Percentiles rank a stretch among this genome's conserved stretches.
Evolutionary conservation across 2,113 vertebrate species (phyloP).

Genomic region (Rhinichthys klamathensis): DNA sequence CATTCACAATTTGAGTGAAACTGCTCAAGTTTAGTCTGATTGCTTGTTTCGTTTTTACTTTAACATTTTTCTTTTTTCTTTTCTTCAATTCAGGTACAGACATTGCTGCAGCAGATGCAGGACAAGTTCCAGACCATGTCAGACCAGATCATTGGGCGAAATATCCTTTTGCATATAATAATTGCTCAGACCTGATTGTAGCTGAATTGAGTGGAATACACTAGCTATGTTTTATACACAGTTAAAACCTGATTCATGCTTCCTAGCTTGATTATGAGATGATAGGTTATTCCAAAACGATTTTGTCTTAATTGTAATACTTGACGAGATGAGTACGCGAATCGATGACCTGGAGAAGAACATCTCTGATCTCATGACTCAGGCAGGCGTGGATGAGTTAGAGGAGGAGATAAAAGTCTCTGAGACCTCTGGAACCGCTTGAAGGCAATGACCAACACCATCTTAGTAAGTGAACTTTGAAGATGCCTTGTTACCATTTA

Average conservation of each 20-base stretch:
- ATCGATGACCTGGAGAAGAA: conserved; percentile 98
- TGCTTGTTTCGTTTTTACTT: not conserved
- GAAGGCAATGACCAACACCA: conserved; percentile 22
- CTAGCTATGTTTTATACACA: not conserved
- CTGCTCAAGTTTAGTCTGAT: not conserved
- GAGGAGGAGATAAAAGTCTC: conserved; percentile 86
- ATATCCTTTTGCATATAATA: conserved; percentile 83
- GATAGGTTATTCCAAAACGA: not conserved
- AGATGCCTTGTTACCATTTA: not conserved
- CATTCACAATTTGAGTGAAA: not conserved
- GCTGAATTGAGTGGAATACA: not conserved
- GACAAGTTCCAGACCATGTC: conserved; percentile 99
- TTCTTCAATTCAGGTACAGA: conserved; percentile 85
- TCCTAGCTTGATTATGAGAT: not conserved
- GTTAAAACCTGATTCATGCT: not conserved
- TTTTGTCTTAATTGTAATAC: conserved; percentile 80
- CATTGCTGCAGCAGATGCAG: conserved; percentile 97
- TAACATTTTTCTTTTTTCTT: not conserved
- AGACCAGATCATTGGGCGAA: conserved; percentile 97
- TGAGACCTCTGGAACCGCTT: conserved; percentile 51
- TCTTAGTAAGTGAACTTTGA: conserved; percentile 21
- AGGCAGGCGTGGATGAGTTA: conserved; percentile 92
- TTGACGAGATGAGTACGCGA: conserved; percentile 98
- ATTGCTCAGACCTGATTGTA: not conserved
- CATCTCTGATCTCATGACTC: conserved; percentile 97